A percentile compares a stretch with the other conserved stretches of the same genome.
phyloP scores from a whole-genome alignment of 2,797 vertebrate genomes.

The Typhlichthys eigenmanni region DNA sequence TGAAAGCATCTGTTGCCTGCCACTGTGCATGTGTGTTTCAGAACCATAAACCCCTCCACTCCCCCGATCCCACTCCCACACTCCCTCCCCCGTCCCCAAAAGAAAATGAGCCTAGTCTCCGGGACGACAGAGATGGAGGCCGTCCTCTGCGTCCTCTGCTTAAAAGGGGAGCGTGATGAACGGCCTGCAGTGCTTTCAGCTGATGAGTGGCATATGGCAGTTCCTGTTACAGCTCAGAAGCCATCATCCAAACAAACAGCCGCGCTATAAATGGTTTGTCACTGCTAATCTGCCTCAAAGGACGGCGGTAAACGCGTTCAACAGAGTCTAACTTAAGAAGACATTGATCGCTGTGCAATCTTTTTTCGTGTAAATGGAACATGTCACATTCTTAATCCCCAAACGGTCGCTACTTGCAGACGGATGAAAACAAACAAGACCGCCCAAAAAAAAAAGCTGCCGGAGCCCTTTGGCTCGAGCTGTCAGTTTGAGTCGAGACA shows the following conservation, averaged over 20 bases:
- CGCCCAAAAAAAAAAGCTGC: constrained; percentile 66
- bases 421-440: constrained; percentile 77
- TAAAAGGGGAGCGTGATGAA: constrained; percentile 58
- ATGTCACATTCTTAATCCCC: constrained; percentile 75
- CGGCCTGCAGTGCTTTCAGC: constrained; percentile 61
- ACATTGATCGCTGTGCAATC: constrained; percentile 60
- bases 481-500: constrained; percentile 71
- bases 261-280: constrained; percentile 77
- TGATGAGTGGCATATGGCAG: constrained; percentile 74
- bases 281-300: constrained; percentile 73
- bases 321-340: constrained; percentile 71
- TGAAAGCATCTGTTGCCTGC: constrained; percentile 61
- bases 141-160: constrained; percentile 71
- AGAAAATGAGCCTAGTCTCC: constrained; percentile 56
- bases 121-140: constrained; percentile 57
- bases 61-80: not conserved
- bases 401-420: constrained; percentile 63
- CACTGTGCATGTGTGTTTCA: constrained; percentile 40
- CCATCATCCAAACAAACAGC: constrained; percentile 70
- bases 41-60: constrained; percentile 39
- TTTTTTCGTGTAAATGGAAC: constrained; percentile 71
- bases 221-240: constrained; percentile 64
- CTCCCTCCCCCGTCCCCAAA: constrained; percentile 38
- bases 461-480: constrained; percentile 72
- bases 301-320: constrained; percentile 64